phyloP scores from a whole-genome alignment of 92 coral and sea anemone genomes.

The Scolanthus callimorphus region DNA sequence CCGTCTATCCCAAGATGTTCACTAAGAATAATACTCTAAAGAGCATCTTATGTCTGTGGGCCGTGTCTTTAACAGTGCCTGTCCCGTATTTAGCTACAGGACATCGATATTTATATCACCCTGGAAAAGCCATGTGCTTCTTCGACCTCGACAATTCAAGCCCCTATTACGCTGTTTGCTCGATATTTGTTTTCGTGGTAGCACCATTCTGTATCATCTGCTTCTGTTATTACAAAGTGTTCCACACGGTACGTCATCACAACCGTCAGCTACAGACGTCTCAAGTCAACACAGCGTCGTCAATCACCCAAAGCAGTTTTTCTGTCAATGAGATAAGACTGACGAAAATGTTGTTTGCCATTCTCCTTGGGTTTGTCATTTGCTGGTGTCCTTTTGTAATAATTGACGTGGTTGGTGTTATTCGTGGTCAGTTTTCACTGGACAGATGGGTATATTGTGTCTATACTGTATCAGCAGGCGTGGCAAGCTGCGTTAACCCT shows the following conservation, averaged over 20 bases:
- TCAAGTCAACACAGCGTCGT: neutral
- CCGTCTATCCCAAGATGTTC: constrained; percentile 3
- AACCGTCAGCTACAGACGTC: constrained; percentile 7
- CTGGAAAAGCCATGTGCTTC: constrained; percentile 40
- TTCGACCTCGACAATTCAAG: constrained; percentile 21
- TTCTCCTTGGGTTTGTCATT: constrained; percentile 30
- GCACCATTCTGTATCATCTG: constrained; percentile 29
- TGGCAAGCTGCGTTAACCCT: constrained; percentile 40
- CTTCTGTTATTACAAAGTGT: constrained; percentile 39
- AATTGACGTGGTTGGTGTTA: constrained; percentile 18
- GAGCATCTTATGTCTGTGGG: constrained; percentile 33
- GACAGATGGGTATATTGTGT: constrained; percentile 13
- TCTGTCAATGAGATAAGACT: constrained; percentile 26
- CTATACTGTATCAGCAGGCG: constrained; percentile 15
- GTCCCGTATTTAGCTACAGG: constrained; percentile 23
- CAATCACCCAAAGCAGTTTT: neutral
- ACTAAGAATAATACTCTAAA: constrained; percentile 4
- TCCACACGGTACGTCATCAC: constrained; percentile 35
- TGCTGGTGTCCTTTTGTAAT: constrained; percentile 47
- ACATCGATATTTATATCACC: constrained; percentile 27
- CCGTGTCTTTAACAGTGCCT: constrained; percentile 11
- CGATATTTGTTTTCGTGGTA: constrained; percentile 1
- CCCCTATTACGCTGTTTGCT: constrained; percentile 10
- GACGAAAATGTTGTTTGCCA: constrained; percentile 32
- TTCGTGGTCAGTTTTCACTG: constrained; percentile 25